Percentiles rank a stretch among this genome's conserved stretches.
Conservation (phyloP, 1,140 invertebrate genomes). For the Elymnias hypermnestra region DNA sequence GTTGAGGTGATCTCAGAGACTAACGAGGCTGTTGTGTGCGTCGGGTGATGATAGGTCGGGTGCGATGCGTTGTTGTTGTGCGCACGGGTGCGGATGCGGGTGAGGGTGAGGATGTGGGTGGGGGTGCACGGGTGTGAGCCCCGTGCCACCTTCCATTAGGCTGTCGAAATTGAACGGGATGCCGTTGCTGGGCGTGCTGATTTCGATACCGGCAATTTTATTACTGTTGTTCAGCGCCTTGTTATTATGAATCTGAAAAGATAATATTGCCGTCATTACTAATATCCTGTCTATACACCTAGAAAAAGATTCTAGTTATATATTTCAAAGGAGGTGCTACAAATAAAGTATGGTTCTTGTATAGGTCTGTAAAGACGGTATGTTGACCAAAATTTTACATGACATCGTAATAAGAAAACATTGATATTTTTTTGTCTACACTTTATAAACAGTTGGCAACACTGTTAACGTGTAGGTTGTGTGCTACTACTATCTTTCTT, state of each 20-base stretch:
- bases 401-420: too few relatives aligned
- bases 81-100: constrained; percentile 78
- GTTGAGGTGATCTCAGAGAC: constrained; percentile 43
- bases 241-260: constrained; percentile 56
- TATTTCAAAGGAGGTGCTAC: too few relatives aligned
- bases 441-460: too few relatives aligned
- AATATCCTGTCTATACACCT: neutral
- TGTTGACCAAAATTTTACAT: too few relatives aligned
- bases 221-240: constrained; percentile 66
- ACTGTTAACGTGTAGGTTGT: too few relatives aligned
- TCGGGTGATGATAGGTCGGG: constrained; percentile 64
- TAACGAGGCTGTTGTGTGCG: constrained; percentile 53
- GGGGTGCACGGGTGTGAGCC: constrained; percentile 88
- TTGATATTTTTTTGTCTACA: too few relatives aligned
- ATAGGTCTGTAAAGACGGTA: too few relatives aligned
- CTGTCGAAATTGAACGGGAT: constrained; percentile 94
- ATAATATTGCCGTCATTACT: neutral
- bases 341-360: too few relatives aligned
- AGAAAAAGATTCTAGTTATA: too few relatives aligned
- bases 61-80: constrained; percentile 48
- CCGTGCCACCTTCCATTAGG: constrained; percentile 94
- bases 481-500: too few relatives aligned
- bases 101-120: constrained; percentile 73
- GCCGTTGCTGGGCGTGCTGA: constrained; percentile 91
- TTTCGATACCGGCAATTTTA: constrained; percentile 86